Conservation (phyloP, 2,113 vertebrate species). For the Butorides virescens region DNA sequence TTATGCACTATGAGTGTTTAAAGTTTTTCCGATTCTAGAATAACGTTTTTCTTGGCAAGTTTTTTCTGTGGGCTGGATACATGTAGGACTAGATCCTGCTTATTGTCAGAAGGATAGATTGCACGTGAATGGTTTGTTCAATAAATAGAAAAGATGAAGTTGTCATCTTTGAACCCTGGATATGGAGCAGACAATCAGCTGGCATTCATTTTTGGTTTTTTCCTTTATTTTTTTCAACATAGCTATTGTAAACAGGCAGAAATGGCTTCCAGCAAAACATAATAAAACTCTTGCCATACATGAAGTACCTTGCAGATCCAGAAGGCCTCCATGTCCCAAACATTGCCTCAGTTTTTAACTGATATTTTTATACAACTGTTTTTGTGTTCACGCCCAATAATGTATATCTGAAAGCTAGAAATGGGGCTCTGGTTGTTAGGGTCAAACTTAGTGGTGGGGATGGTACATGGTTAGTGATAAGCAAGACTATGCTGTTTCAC, state of each 20-base stretch:
- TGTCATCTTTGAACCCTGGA: neutral
- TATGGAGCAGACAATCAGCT: neutral
- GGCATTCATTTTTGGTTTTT: neutral
- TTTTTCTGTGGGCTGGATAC: neutral
- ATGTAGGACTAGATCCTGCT: rapidly evolving
- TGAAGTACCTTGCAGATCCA: neutral
- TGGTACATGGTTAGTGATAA: neutral
- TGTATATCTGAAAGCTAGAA: neutral
- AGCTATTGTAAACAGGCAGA: neutral
- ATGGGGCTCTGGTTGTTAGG: neutral
- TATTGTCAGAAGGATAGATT: neutral
- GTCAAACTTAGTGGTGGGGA: neutral
- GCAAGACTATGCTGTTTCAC: slow-evolving; percentile 41
- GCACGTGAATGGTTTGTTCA: neutral
- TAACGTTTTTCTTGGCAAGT: neutral
- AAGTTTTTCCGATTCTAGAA: neutral
- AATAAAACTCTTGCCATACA: neutral
- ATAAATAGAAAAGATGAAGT: neutral
- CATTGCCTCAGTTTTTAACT: neutral
- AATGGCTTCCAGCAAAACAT: neutral
- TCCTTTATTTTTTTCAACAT: neutral
- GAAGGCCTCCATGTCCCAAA: neutral
- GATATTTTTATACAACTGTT: neutral
- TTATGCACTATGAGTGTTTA: neutral
- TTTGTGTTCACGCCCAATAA: neutral